Evolutionary conservation across 2,888 invertebrate genomes (phyloP).

Genomic region (Calameuta pallipes): DNA sequence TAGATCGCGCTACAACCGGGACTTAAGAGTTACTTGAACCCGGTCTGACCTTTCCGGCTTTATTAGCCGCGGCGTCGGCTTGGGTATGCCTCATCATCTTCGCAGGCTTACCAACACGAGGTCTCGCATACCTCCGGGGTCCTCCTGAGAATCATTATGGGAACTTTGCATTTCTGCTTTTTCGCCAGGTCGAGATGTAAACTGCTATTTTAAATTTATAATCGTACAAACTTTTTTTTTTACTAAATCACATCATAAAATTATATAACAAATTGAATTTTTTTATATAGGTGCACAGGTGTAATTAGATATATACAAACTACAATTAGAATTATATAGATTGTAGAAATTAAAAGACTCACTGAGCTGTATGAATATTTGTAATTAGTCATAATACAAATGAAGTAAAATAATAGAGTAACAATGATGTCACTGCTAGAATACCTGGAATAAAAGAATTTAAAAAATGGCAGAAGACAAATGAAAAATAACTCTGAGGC

Average conservation of each 20-base stretch:
- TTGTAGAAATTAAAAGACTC: not conserved
- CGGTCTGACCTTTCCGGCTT: conserved; percentile 56
- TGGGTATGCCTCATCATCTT: conserved; percentile 49
- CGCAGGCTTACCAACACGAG: conserved; percentile 37
- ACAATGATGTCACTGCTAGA: not conserved
- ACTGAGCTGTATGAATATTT: not conserved
- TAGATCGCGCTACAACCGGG: conserved; percentile 15
- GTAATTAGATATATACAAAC: not conserved
- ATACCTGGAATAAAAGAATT: not conserved
- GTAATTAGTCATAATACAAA: not conserved
- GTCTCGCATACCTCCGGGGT: conserved; percentile 48
- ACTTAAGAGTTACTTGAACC: conserved; percentile 43
- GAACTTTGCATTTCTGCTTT: not conserved
- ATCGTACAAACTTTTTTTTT: not conserved
- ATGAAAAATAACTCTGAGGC: not conserved
- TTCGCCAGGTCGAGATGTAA: not conserved
- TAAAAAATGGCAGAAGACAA: not conserved
- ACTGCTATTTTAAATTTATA: not conserved
- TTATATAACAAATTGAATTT: not conserved
- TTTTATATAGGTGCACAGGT: not conserved
- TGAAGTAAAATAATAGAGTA: not conserved
- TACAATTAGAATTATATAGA: not conserved
- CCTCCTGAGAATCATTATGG: conserved; percentile 24
- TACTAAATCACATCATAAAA: not conserved
- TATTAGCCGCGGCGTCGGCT: conserved; percentile 47